Conservation (phyloP, 2,888 invertebrate species). For the Spisula subtruncata region DNA sequence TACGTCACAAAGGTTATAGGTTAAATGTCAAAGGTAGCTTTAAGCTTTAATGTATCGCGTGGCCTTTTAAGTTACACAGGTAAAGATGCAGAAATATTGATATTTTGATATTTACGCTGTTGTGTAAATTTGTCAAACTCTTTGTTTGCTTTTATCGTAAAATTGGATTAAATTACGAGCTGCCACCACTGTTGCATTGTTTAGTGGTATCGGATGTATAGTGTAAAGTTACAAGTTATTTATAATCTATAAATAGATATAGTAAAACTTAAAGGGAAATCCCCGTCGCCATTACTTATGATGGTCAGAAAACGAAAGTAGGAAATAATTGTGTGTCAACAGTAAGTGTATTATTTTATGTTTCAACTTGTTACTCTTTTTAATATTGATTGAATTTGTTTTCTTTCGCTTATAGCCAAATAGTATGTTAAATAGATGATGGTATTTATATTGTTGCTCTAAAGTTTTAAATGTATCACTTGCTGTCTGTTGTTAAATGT, state of each 20-base stretch:
- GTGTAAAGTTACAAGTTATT: background rate
- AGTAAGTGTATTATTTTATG: background rate
- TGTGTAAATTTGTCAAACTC: background rate
- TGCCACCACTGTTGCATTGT: background rate
- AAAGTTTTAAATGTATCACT: too few relatives aligned
- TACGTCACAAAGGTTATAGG: slow-evolving; percentile 19
- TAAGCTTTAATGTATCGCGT: background rate
- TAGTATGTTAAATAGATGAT: too few relatives aligned
- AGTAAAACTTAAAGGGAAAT: slow-evolving; percentile 4
- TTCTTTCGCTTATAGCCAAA: too few relatives aligned
- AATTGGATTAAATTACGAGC: background rate
- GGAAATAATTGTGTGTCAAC: background rate
- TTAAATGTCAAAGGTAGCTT: slow-evolving; percentile 1
- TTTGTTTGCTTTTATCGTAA: background rate
- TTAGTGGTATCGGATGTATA: background rate
- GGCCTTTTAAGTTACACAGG: background rate
- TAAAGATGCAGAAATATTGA: background rate
- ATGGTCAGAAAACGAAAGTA: background rate
- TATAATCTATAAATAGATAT: slow-evolving; percentile 6
- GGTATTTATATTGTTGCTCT: too few relatives aligned
- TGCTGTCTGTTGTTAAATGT: too few relatives aligned
- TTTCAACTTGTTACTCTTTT: too few relatives aligned
- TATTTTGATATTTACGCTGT: background rate
- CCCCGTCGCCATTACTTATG: slow-evolving; percentile 20
- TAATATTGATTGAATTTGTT: too few relatives aligned